A percentile compares a stretch with the other conserved stretches of the same genome.
Evolutionary conservation across 1,140 invertebrate species (phyloP).

Genomic region (Heliconius himera): DNA sequence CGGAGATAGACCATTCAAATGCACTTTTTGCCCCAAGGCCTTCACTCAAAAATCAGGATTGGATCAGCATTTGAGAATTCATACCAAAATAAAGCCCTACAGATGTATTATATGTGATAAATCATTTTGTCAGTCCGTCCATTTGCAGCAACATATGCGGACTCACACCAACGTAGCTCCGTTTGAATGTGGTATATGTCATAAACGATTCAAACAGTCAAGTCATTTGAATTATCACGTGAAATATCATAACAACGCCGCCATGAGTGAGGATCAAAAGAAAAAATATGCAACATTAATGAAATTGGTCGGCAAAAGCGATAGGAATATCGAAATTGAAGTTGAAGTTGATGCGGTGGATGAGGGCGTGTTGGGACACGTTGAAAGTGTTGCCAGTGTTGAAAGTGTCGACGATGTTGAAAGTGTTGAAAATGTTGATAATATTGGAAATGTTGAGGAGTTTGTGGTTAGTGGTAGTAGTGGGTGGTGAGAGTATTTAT

Average conservation of each 20-base stretch:
- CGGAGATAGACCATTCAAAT: slow-evolving; percentile 90
- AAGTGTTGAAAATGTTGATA: no score
- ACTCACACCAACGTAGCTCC: slow-evolving; percentile 86
- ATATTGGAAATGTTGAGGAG: no score
- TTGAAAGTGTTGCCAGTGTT: no score
- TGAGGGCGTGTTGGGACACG: neutral
- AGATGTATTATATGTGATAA: slow-evolving; percentile 87
- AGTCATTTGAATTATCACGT: slow-evolving; percentile 77
- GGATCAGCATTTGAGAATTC: slow-evolving; percentile 85
- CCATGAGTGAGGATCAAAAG: slow-evolving; percentile 59
- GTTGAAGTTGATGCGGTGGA: neutral
- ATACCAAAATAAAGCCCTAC: slow-evolving; percentile 83
- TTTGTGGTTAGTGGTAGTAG: no score
- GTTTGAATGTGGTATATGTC: slow-evolving; percentile 86
- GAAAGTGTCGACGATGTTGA: no score
- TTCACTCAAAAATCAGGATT: slow-evolving; percentile 90
- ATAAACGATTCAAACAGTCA: slow-evolving; percentile 77
- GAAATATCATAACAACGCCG: slow-evolving; percentile 62
- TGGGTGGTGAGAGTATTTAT: no score
- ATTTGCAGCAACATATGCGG: slow-evolving; percentile 76
- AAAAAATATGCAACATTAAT: no score
- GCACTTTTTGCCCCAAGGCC: slow-evolving; percentile 90
- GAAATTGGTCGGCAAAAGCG: no score
- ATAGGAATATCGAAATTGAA: no score
- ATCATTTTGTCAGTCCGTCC: slow-evolving; percentile 81